These are phyloP conservation scores for Chrysolina oricalcia DNA, from an alignment of 2,888 invertebrate genomes.

Conservation along the genomic window DNA sequence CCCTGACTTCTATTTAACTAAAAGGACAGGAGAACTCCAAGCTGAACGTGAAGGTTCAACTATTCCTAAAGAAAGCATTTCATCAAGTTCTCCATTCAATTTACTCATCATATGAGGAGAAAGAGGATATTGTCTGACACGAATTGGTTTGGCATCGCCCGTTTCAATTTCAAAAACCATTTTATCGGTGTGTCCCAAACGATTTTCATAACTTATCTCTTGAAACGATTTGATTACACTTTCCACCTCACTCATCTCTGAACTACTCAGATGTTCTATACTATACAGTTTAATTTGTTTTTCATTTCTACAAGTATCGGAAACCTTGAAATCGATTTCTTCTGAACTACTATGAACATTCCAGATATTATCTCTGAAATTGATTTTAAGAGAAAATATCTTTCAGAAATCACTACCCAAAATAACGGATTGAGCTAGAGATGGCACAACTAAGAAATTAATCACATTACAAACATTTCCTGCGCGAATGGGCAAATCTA, in stretches of 20 bases:
- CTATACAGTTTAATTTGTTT: not conserved
- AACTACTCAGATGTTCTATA: not conserved
- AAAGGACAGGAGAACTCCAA: constrained; percentile 16
- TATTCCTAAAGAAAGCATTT: not conserved
- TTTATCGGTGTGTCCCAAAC: constrained; percentile 23
- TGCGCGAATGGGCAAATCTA: constrained; percentile 20
- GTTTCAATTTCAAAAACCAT: constrained; percentile 26
- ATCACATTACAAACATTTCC: constrained; percentile 32
- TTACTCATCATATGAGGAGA: constrained; percentile 7
- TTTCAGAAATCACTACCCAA: constrained; percentile 32
- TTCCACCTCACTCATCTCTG: not conserved
- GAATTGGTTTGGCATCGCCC: constrained; percentile 27
- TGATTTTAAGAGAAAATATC: constrained; percentile 16
- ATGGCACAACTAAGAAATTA: constrained; percentile 28
- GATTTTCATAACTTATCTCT: not conserved
- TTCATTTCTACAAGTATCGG: not conserved
- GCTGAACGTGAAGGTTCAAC: constrained; percentile 20
- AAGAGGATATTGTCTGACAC: constrained; percentile 27
- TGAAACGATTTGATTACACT: not conserved
- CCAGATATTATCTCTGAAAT: constrained; percentile 29
- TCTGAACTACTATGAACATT: constrained; percentile 13
- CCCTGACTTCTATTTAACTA: constrained; percentile 22
- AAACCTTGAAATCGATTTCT: not conserved
- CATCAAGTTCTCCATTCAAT: constrained; percentile 18
- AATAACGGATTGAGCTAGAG: constrained; percentile 18